Base-by-base conservation (phyloP, 2,888 invertebrate species). In the Lamellibrachia columna region DNA sequence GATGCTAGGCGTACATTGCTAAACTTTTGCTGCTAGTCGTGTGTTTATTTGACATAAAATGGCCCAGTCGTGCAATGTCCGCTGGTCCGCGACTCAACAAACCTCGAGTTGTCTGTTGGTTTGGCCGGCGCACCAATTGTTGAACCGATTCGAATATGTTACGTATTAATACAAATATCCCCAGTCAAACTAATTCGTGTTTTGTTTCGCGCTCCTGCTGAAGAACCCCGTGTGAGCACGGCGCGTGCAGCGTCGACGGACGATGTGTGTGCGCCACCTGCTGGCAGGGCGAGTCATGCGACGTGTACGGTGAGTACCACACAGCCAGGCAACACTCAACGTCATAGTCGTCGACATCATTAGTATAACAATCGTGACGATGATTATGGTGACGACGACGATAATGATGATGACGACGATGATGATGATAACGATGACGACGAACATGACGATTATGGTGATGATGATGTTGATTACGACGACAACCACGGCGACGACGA, bases 191-290 rank as follows among this genome's bases (percentile, higher is more conserved):
- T 75, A 75, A 22, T 75, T 75, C 75, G 75, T 4, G 22, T 75
- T 75, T 75, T 4, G 15, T 2, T 22, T 75, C 22, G 75, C 22
- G 22, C n/a, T 75, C n/a, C 15, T 75, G 11, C 53, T 93, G 55
- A 60, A 93, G 93, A 92, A 55, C 91, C 60, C 53, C 91, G 15
- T 93, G 93, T 90, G 52, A 90, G 7, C 92, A 92, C 58, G 93
- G 93, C n/a, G 22, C 60, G 52, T 93, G 93, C 58, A 55, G 75
- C 11, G 53, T 11, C 40, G 92, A 92, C 28, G 93, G 93, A 2
- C 60, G 9, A n/a, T 93, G 93, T 91, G 53, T 92, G 4, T 93
- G 93, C 53, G 52, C 90, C 75, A 93, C 90, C 9, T 93, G 93
- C 92, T 93, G 93, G 93, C 92, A 40, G 40, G 93, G 93, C 53